phyloP scores from a whole-genome alignment of 1,140 invertebrate genomes.

The Hyles euphorbiae region DNA sequence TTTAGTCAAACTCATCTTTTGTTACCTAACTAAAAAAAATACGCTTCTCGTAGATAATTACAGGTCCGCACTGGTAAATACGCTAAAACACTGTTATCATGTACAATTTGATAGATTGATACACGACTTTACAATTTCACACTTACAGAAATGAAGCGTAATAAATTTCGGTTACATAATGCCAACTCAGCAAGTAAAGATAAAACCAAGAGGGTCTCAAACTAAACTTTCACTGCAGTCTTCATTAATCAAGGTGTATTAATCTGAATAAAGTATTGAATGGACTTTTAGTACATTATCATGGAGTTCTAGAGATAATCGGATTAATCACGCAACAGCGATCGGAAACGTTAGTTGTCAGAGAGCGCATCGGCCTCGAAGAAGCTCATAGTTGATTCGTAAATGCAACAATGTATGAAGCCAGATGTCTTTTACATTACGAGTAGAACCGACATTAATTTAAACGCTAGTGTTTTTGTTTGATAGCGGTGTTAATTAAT shows the following conservation, averaged over 20 bases:
- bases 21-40: too few species aligned
- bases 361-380: too few species aligned
- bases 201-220: slow-evolving; percentile 10
- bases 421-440: too few species aligned
- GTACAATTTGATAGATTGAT: slow-evolving; percentile 1
- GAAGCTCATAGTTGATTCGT: too few species aligned
- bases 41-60: slow-evolving; percentile 22
- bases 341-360: too few species aligned
- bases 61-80: slow-evolving; percentile 7
- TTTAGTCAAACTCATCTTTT: too few species aligned
- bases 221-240: slow-evolving; percentile 32
- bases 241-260: slow-evolving; percentile 46
- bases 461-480: too few species aligned
- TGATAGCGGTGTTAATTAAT: too few species aligned
- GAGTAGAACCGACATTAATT: too few species aligned
- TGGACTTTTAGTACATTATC: slow-evolving; percentile 19
- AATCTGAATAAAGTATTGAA: slow-evolving; percentile 33
- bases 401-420: too few species aligned
- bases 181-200: slow-evolving; percentile 22
- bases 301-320: too few species aligned
- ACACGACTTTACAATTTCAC: not conserved
- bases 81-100: not conserved
- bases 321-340: too few species aligned
- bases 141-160: slow-evolving; percentile 10
- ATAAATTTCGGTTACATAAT: not conserved